Evolutionary conservation across 1,140 invertebrate genomes (phyloP).

Genomic region (Ceratosolen fusciceps): DNA sequence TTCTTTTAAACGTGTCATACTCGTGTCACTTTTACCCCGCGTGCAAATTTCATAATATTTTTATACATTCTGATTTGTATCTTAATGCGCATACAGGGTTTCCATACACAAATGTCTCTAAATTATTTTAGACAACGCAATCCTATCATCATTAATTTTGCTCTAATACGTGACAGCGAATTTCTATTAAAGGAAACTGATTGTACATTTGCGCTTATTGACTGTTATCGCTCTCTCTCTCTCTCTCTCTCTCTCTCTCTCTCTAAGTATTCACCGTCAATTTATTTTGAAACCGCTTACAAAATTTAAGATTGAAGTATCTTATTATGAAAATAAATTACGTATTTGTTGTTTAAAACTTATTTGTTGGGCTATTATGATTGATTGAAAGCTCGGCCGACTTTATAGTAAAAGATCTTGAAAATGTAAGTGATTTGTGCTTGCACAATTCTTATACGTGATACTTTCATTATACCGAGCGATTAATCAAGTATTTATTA

Average conservation of each 20-base stretch:
- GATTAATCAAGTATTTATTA: background rate
- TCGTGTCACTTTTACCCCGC: background rate
- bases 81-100: background rate
- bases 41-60: slow-evolving; percentile 5
- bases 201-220: background rate
- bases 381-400: background rate
- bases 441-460: background rate
- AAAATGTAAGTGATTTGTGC: background rate
- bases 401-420: background rate
- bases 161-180: slow-evolving; percentile 21
- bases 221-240: background rate
- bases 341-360: too few species aligned
- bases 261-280: background rate
- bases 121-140: background rate
- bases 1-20: background rate
- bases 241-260: background rate
- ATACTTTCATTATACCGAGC: background rate
- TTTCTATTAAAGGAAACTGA: background rate
- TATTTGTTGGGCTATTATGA: background rate
- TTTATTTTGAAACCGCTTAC: background rate
- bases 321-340: too few species aligned
- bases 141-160: background rate
- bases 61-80: too few species aligned
- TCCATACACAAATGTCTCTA: background rate
- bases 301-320: too few species aligned